These are phyloP conservation scores for Achatina immaculata DNA, from an alignment of 1,140 invertebrate genomes.

Conservation along the genomic window DNA sequence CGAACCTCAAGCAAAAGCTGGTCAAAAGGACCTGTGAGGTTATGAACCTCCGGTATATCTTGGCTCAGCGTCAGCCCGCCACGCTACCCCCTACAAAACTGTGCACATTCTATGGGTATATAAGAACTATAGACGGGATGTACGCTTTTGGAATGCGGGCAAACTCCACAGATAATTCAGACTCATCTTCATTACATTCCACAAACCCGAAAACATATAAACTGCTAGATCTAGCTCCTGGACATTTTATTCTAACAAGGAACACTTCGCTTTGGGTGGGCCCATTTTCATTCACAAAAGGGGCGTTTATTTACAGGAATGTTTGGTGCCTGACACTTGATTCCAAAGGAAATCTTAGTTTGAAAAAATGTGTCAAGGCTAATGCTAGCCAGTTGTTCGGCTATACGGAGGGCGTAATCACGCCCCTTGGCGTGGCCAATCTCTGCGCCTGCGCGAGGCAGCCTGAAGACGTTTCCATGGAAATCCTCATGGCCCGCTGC, in stretches of 20 bases:
- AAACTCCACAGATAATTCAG: background rate
- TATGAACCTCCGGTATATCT: background rate
- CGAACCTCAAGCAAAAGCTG: background rate
- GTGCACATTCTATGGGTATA: conserved; percentile 13
- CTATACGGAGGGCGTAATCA: background rate
- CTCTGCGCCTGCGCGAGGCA: background rate
- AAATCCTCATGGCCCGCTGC: background rate
- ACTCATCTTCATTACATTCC: too few species aligned
- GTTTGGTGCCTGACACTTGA: background rate
- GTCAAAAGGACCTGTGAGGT: background rate
- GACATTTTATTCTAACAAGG: background rate
- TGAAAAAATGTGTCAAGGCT: background rate
- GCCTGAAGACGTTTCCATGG: background rate
- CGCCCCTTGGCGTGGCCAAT: background rate
- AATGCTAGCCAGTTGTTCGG: background rate
- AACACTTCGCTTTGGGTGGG: conserved; percentile 10
- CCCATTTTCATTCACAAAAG: conserved; percentile 18
- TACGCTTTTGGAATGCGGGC: conserved; percentile 5
- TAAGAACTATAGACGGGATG: conserved; percentile 2
- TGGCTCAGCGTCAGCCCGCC: background rate
- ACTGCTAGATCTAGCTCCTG: background rate
- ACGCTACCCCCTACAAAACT: background rate
- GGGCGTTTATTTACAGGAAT: conserved; percentile 1
- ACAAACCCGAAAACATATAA: background rate
- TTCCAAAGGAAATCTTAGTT: background rate